Percentiles rank a stretch among this genome's conserved stretches.
Conservation (phyloP, 2,113 vertebrate genomes). For the Symphodus melops region DNA sequence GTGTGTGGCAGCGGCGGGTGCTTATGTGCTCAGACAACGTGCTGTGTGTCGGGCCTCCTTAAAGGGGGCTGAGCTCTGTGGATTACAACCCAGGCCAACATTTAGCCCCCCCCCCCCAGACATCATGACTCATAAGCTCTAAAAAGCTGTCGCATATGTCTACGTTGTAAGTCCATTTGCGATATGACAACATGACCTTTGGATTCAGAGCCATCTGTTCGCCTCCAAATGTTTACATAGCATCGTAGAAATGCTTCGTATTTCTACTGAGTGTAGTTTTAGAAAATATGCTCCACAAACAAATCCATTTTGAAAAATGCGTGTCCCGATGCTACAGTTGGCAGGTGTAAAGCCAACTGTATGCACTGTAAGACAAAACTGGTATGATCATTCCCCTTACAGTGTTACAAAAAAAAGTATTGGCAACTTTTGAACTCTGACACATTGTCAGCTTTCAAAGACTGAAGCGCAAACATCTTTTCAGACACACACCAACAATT, state of each 20-base stretch:
- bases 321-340: neutral
- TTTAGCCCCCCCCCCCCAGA: conserved; percentile 56
- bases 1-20: conserved; percentile 83
- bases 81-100: conserved; percentile 82
- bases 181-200: conserved; percentile 75
- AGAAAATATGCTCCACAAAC: conserved; percentile 30
- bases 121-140: conserved; percentile 78
- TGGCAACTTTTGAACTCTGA: neutral
- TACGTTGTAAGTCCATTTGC: conserved; percentile 71
- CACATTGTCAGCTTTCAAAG: neutral
- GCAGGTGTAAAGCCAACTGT: neutral
- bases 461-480: neutral
- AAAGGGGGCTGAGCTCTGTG: conserved; percentile 77
- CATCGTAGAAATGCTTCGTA: conserved; percentile 22
- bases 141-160: conserved; percentile 69
- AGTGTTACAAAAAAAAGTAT: too few species aligned
- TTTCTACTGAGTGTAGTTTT: conserved; percentile 24
- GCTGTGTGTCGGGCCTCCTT: conserved; percentile 76
- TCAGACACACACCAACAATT: neutral
- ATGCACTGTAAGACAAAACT: neutral
- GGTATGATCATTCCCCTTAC: too few species aligned
- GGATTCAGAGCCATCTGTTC: conserved; percentile 68
- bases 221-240: conserved; percentile 54
- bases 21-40: conserved; percentile 83
- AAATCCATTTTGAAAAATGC: conserved; percentile 1